These are phyloP conservation scores for Lucilia sericata DNA, from an alignment of 1,140 invertebrate species.

Conservation along the genomic window DNA sequence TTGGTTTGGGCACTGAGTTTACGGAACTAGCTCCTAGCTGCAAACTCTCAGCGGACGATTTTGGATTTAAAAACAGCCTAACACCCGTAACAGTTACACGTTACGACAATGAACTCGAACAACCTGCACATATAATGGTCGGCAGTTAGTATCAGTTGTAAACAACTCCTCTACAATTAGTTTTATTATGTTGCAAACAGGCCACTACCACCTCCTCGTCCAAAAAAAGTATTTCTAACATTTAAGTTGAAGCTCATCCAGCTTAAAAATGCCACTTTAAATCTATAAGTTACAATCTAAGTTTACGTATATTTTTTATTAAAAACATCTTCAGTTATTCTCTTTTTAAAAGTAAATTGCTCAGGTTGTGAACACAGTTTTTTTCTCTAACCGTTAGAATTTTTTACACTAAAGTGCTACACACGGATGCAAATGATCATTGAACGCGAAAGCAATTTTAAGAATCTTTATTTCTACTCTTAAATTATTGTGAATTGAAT, in stretches of 20 bases:
- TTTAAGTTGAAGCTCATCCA: conserved; percentile 11
- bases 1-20: conserved; percentile 72
- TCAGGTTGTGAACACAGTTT: conserved; percentile 40
- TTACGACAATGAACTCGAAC: conserved; percentile 64
- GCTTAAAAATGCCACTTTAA: conserved; percentile 13
- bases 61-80: conserved; percentile 69
- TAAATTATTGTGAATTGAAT: no score
- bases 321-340: neutral
- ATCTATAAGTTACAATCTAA: neutral
- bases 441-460: no score
- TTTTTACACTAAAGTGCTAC: neutral
- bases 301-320: neutral
- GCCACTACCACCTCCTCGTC: neutral
- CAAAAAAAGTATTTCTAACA: conserved; percentile 26
- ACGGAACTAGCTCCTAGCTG: conserved; percentile 71
- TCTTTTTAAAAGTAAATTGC: conserved; percentile 3
- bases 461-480: no score
- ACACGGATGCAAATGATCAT: neutral
- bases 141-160: conserved; percentile 68
- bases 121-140: conserved; percentile 67
- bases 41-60: conserved; percentile 77
- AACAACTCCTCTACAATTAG: conserved; percentile 15
- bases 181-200: conserved; percentile 11
- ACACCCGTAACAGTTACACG: conserved; percentile 54
- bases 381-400: neutral